These are phyloP conservation scores for Octodonta nipae DNA, from an alignment of 2,888 invertebrate genomes.

Conservation along the genomic window DNA sequence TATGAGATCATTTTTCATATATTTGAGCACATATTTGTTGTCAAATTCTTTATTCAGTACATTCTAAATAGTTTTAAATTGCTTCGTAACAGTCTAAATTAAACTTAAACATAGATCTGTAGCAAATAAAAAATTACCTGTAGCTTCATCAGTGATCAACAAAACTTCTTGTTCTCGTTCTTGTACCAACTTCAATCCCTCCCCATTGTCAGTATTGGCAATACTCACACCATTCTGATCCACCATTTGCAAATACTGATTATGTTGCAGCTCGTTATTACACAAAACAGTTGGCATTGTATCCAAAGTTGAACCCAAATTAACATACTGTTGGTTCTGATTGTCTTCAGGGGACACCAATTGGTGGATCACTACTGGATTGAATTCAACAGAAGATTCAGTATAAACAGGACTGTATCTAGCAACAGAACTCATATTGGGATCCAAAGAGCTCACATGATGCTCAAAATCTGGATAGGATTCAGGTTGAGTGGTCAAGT, in stretches of 20 bases:
- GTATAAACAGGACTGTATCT: slow-evolving; percentile 47
- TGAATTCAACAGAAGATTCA: slow-evolving; percentile 19
- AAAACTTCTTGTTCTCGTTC: slow-evolving; percentile 30
- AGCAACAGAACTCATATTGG: slow-evolving; percentile 44
- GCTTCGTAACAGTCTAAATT: background rate
- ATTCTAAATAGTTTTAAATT: too few relatives aligned
- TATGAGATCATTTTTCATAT: too few relatives aligned
- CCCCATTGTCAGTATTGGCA: slow-evolving; percentile 9
- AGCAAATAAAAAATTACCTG: slow-evolving; percentile 23
- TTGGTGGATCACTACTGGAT: slow-evolving; percentile 30
- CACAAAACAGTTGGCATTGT: slow-evolving; percentile 23
- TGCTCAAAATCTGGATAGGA: slow-evolving; percentile 25
- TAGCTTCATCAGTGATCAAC: slow-evolving; percentile 33
- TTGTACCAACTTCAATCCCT: slow-evolving; percentile 18
- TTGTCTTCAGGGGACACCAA: slow-evolving; percentile 22
- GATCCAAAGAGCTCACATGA: slow-evolving; percentile 33
- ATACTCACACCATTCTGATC: slow-evolving; percentile 11
- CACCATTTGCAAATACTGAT: slow-evolving; percentile 27
- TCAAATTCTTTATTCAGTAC: too few relatives aligned
- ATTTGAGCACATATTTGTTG: too few relatives aligned
- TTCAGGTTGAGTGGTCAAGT: slow-evolving; percentile 13
- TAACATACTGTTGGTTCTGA: slow-evolving; percentile 16
- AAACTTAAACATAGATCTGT: too few relatives aligned
- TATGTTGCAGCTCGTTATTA: slow-evolving; percentile 23
- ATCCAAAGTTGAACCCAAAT: slow-evolving; percentile 16